Evolutionary conservation across 1,140 invertebrate species (phyloP).

Genomic region (Platyura marginata): DNA sequence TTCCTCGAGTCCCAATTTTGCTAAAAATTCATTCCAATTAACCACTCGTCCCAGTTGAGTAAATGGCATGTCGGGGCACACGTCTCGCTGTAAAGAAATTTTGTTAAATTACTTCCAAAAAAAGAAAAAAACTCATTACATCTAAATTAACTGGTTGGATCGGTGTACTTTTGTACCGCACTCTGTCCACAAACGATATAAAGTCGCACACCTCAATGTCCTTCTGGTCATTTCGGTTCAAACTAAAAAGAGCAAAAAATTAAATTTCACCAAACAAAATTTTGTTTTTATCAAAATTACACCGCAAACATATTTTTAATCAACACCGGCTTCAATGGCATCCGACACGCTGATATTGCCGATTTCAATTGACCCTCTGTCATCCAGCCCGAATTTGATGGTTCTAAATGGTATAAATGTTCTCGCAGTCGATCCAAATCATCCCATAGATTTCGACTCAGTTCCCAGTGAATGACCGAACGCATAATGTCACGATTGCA

Average conservation of each 20-base stretch:
- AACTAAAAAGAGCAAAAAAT: constrained; percentile 15
- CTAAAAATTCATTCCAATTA: constrained; percentile 17
- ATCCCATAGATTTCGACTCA: constrained; percentile 48
- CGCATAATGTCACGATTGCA: constrained; percentile 26
- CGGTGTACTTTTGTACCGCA: constrained; percentile 12
- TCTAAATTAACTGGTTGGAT: constrained; percentile 18
- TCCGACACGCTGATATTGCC: constrained; percentile 36
- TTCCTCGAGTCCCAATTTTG: constrained; percentile 17
- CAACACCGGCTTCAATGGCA: constrained; percentile 45
- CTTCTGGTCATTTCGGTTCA: constrained; percentile 37
- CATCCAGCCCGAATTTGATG: constrained; percentile 32
- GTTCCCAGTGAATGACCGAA: constrained; percentile 42
- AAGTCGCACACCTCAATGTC: constrained; percentile 29
- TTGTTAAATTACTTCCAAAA: background rate
- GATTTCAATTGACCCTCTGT: constrained; percentile 33
- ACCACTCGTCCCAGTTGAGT: constrained; percentile 18
- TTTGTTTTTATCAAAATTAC: constrained; percentile 25
- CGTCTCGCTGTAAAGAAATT: constrained; percentile 11
- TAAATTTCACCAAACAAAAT: constrained; percentile 3
- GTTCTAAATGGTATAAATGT: constrained; percentile 41
- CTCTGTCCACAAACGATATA: constrained; percentile 17
- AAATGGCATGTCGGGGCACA: constrained; percentile 20
- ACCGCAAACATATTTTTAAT: constrained; percentile 46
- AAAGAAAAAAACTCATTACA: background rate
- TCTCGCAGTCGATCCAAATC: constrained; percentile 42